phyloP scores from a whole-genome alignment of 2,113 vertebrate species.

The Macaca mulatta region DNA sequence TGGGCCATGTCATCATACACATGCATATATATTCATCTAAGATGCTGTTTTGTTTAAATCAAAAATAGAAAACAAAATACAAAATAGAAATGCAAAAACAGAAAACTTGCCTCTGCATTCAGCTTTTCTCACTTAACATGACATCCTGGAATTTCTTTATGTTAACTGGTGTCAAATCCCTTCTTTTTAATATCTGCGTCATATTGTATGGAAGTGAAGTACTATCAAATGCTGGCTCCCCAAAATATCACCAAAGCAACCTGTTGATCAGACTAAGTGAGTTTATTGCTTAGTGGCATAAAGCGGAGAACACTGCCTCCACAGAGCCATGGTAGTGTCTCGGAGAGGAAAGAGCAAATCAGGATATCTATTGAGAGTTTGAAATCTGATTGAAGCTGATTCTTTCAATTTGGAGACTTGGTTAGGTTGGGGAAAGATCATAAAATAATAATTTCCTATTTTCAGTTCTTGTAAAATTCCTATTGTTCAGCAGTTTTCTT shows the following conservation, averaged over 20 bases:
- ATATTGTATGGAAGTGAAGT: accelerated
- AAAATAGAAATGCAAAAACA: not conserved
- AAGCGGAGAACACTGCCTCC: accelerated
- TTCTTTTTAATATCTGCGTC: not conserved
- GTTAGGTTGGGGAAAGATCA: not conserved
- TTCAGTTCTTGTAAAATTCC: not conserved
- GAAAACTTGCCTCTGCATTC: not conserved
- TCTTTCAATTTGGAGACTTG: not conserved
- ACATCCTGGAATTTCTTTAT: not conserved
- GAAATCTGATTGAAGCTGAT: not conserved
- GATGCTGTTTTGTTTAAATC: not conserved
- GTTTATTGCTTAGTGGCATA: accelerated
- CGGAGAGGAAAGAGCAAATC: too few species aligned
- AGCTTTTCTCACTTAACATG: not conserved
- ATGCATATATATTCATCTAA: not conserved
- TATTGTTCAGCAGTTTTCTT: too few species aligned
- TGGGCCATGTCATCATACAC: accelerated
- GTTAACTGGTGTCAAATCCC: too few species aligned
- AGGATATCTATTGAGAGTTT: not conserved
- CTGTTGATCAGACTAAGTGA: not conserved
- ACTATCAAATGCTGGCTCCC: too few species aligned
- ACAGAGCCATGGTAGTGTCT: accelerated
- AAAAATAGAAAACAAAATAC: too few species aligned
- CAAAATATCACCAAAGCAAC: not conserved
- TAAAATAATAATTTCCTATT: not conserved